A percentile compares a stretch with the other conserved stretches of the same genome.
Evolutionary conservation across 1,140 invertebrate species (phyloP).

Genomic region (honey bee (Apis mellifera)): Amel_HAv3.1 CM009933.2:8292001-8292500

Average conservation of each 20-base stretch:
- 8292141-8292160: slow-evolving; percentile 34
- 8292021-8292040: not conserved
- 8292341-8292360: not conserved
- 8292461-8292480: not conserved
- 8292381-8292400: not conserved
- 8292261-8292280: not conserved
- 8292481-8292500: not conserved
- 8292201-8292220: not conserved
- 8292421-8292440: not conserved
- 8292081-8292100: not conserved
- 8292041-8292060: not conserved
- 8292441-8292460: slow-evolving; percentile 11
- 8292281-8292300: not conserved
- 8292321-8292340: not conserved
- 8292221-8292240: not conserved
- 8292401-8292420: slow-evolving; percentile 19
- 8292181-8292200: not conserved
- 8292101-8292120: slow-evolving; percentile 7
- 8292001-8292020: slow-evolving; percentile 35
- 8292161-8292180: not conserved
- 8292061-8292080: not conserved
- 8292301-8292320: not conserved
- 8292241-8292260: not conserved
- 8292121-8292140: not conserved
- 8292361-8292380: not conserved